Evolutionary conservation across 2,888 invertebrate species (phyloP), one percentile per base, ranked within the genome.

Genomic region (Drosophila acutilabella): DNA sequence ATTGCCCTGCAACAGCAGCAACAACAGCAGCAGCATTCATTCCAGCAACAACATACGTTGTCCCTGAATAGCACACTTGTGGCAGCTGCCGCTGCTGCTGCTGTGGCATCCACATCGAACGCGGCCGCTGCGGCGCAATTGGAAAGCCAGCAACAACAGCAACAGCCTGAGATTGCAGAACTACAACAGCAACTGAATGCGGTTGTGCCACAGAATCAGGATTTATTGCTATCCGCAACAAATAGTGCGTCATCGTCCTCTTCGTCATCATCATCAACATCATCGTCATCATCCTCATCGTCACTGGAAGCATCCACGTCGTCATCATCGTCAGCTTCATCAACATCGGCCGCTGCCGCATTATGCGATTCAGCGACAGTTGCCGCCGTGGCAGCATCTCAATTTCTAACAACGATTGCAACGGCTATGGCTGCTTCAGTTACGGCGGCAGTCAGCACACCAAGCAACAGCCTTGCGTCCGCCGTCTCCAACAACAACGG

Each of bases 1-100:
- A 87, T 94, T 78, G 92, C 94, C 64, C 80, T 91, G 56, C 88
- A 90, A 64, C 90, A 90, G 67, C 92, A 92, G 36, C 36, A 36
- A 36, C 88, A 91, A 53, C 91, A 90, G 66, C 90, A 90, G 66
- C 92, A 92, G 76, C 91, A 92, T 69, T 89, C 89, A 89, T 91
- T 91, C 82, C 91, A 91, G 81, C 91, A 91, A 64, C 54, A 54
- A 36, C 90, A 91, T 73, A 90, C 91, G 71, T 86, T 91, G 78
- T 91, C 91, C 74, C 81, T 91, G 42, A 90, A 87, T 71, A 91
- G 83, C 62, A 88, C 90, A 71, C 73, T 90, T 44, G 88, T 83
- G 40, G 89, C 89, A 54, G 89, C 88, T 11, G 89, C 85, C 30
- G 89, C 89, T 48, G 89, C 84, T 44, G 88, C 78, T 26, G 89